Evolutionary conservation across 2,113 vertebrate genomes (phyloP).

Genomic region (Semnornis frantzii): DNA sequence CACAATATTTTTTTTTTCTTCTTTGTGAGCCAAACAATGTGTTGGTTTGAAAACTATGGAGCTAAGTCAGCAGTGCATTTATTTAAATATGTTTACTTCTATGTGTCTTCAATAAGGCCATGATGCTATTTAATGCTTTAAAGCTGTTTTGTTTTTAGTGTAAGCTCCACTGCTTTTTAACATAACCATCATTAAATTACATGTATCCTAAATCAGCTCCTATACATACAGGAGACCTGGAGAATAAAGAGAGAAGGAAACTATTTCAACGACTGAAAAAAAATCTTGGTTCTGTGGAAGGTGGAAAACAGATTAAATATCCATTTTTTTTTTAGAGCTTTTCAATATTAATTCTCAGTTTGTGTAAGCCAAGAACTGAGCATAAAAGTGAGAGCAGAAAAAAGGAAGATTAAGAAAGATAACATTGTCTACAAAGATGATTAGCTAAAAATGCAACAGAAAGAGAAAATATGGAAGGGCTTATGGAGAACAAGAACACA

Average conservation of each 20-base stretch:
- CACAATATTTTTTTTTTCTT: not conserved
- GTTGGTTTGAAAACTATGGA: not conserved
- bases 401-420: not conserved
- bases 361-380: not conserved
- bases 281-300: not conserved
- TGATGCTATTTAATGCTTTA: not conserved
- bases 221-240: not conserved
- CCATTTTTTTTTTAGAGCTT: not conserved
- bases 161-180: not conserved
- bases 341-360: not conserved
- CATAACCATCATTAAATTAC: not conserved
- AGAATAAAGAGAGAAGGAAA: not conserved
- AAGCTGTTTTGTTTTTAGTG: not conserved
- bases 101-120: not conserved
- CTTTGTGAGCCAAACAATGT: not conserved
- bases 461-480: not conserved
- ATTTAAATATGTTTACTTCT: not conserved
- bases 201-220: not conserved
- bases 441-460: not conserved
- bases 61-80: not conserved
- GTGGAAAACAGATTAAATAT: not conserved
- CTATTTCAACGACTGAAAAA: not conserved
- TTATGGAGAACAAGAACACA: not conserved
- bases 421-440: not conserved
- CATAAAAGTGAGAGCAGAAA: not conserved